Evolutionary conservation across 2,797 vertebrate species (phyloP).

Genomic region (Cheirogaleus major): DNA sequence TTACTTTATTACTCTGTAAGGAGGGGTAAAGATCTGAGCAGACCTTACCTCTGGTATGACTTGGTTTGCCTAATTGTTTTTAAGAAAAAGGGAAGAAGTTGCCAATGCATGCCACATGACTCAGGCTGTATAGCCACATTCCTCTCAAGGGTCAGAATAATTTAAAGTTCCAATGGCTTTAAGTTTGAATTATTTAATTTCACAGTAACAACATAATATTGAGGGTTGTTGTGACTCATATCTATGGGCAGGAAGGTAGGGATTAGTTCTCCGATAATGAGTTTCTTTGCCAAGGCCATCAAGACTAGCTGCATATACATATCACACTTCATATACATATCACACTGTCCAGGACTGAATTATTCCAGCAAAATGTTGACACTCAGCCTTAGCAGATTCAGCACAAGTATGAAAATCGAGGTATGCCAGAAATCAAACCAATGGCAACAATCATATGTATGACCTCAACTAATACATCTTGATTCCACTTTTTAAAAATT

Average conservation of each 20-base stretch:
- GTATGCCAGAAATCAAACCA: neutral
- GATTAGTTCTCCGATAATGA: neutral
- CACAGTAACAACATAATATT: neutral
- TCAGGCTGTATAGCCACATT: neutral
- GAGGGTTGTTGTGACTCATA: neutral
- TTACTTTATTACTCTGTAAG: neutral
- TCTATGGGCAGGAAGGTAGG: neutral
- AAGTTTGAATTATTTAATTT: neutral
- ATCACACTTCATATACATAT: neutral
- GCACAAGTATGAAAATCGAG: neutral
- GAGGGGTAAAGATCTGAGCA: neutral
- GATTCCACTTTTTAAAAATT: neutral
- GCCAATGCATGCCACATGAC: neutral
- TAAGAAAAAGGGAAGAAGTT: neutral
- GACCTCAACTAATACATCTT: neutral
- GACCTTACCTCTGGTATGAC: neutral
- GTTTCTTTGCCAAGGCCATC: neutral
- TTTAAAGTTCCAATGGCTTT: neutral
- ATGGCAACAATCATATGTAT: neutral
- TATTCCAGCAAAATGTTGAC: neutral
- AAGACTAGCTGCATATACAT: neutral
- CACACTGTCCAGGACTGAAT: neutral
- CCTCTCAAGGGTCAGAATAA: neutral
- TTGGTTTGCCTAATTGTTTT: neutral
- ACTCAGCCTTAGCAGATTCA: neutral